These are phyloP conservation scores for Pao palembangensis DNA, from an alignment of 2,113 vertebrate genomes.

Conservation along the genomic window DNA sequence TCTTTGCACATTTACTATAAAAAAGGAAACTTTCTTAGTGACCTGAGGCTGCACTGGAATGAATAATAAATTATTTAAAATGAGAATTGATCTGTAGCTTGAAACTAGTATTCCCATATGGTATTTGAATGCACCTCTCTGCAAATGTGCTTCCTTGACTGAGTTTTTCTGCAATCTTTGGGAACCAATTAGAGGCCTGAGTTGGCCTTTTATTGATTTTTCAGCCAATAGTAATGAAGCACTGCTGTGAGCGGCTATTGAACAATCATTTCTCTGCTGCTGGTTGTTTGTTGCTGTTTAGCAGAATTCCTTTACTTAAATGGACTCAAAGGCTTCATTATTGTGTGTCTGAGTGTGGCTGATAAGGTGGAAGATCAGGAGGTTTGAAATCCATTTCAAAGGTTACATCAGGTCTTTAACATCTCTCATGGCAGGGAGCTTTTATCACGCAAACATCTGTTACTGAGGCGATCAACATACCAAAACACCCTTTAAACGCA, in stretches of 20 bases:
- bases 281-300: constrained; percentile 42
- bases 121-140: constrained; percentile 33
- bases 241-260: constrained; percentile 39
- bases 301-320: constrained; percentile 45
- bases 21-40: background rate
- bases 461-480: background rate
- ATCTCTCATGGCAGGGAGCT: constrained; percentile 6
- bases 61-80: constrained; percentile 52
- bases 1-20: background rate
- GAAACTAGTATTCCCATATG: constrained; percentile 40
- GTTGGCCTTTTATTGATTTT: constrained; percentile 63
- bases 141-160: constrained; percentile 27
- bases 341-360: background rate
- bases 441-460: constrained; percentile 12
- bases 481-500: background rate
- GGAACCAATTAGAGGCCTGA: constrained; percentile 58
- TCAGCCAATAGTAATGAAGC: constrained; percentile 65
- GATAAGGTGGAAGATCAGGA: constrained; percentile 14
- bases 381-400: background rate
- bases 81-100: constrained; percentile 45
- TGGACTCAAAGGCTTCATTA: constrained; percentile 38
- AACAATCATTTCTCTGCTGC: constrained; percentile 33
- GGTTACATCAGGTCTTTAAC: background rate
- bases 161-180: constrained; percentile 40
- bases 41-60: constrained; percentile 21